Evolutionary conservation across 2,797 vertebrate species (phyloP).

Genomic region (Xenops minutus): DNA sequence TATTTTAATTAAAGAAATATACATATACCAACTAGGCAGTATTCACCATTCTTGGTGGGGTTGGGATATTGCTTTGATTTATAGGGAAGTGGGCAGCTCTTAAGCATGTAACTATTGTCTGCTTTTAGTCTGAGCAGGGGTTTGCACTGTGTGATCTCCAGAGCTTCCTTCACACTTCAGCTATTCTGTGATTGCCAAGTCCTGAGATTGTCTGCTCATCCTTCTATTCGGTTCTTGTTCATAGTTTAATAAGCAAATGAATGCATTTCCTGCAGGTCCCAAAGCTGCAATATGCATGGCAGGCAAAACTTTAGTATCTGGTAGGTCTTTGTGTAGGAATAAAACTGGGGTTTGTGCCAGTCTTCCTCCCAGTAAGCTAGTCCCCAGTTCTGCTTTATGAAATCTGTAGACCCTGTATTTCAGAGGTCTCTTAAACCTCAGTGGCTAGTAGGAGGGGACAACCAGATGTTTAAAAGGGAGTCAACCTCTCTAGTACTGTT

Average conservation of each 20-base stretch:
- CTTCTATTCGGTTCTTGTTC: not conserved
- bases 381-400: not conserved
- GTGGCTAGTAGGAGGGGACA: not conserved
- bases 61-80: not conserved
- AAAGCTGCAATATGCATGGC: not conserved
- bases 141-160: not conserved
- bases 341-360: not conserved
- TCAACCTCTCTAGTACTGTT: fast-evolving
- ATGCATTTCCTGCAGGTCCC: not conserved
- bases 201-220: not conserved
- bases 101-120: not conserved
- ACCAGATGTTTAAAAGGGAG: not conserved
- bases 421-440: not conserved
- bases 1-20: not conserved
- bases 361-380: not conserved
- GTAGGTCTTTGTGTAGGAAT: not conserved
- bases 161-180: not conserved
- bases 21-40: not conserved
- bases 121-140: not conserved
- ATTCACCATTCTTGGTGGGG: not conserved
- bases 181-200: not conserved
- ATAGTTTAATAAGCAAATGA: not conserved
- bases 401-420: fast-evolving
- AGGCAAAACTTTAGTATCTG: not conserved
- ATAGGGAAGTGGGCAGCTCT: not conserved